Evolutionary conservation across 2,113 vertebrate genomes (phyloP), one percentile per base, ranked within the genome.

Genomic region (Chaetodon trifascialis): DNA sequence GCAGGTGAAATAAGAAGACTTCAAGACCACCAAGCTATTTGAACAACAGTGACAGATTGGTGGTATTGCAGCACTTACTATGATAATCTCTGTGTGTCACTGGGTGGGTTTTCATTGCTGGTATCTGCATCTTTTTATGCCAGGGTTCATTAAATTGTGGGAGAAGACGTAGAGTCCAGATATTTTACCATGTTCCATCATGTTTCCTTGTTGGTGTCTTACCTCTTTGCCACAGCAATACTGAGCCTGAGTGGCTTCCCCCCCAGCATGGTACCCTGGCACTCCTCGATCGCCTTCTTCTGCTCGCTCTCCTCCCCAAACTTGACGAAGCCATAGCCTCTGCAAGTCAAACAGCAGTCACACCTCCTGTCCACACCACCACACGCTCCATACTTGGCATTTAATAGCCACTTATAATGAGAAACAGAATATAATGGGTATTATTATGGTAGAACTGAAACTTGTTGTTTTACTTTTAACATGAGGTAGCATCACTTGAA

Each of bases 301-400:
- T 97, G 97, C 92, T 97, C 97, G n/a, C 89, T 94, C 94, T 98
- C 97, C 60, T 97, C 97, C 62, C 94, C 95, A 85, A 98, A 98
- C 95, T 97, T 97, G 87, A 98, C 96, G 70, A 96, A 98, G 66
- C 97, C 97, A 82, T 97, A 97, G 68, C 97, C 97, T 95, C 97
- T 98, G 93, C 69, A 89, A 76, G 72, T 78, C 80, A 93, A 73
- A 93, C 16, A 77, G 92, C 60, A 94, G 89, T 94, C 90, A 90
- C 25, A 17, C 19, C n/a, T 42, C 70, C 80, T 11, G 52, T 77
- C 58, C 34, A 64, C 71, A 36, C 47, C 73, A 4, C 46, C 54
- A 69, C 36, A 62, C 52, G 30, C 82, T 85, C 86, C 90, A 93
- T 93, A 91, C 92, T 92, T 88, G 90, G 87, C 72, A 92, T 88